Conservation (phyloP, 2,113 vertebrate species). For the Halichoeres trimaculatus region DNA sequence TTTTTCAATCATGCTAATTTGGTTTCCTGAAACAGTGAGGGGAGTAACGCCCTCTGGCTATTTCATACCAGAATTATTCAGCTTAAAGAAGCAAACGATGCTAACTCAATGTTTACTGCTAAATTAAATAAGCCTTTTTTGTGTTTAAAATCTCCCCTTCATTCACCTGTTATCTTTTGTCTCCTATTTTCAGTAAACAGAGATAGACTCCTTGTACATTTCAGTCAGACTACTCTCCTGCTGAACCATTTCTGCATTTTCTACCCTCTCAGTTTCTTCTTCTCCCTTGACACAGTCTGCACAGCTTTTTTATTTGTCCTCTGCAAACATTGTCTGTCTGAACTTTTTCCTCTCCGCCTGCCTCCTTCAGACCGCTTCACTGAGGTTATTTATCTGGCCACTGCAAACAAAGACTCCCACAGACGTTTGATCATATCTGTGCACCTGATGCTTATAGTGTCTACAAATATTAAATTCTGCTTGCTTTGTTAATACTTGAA, state of each 20-base stretch:
- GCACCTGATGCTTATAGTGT: slow-evolving; percentile 8
- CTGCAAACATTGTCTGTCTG: slow-evolving; percentile 40
- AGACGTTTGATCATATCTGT: slow-evolving; percentile 23
- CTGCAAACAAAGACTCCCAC: slow-evolving; percentile 28
- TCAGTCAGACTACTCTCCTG: slow-evolving; percentile 9
- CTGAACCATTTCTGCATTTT: background rate
- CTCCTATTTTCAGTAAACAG: slow-evolving; percentile 21
- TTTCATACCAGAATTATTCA: background rate
- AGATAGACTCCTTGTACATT: slow-evolving; percentile 13
- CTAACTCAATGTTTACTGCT: background rate
- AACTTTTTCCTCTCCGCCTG: slow-evolving; percentile 17
- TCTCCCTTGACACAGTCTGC: slow-evolving; percentile 26
- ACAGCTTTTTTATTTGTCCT: slow-evolving; percentile 37
- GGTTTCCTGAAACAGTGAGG: too few species aligned
- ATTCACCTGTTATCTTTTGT: background rate
- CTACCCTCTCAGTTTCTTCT: background rate
- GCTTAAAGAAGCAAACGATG: background rate
- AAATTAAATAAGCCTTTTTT: background rate
- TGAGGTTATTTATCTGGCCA: slow-evolving; percentile 31
- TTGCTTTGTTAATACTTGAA: too few species aligned
- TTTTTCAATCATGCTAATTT: background rate
- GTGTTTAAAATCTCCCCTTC: slow-evolving; percentile 7
- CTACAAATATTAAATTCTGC: slow-evolving; percentile 1
- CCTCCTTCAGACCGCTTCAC: slow-evolving; percentile 9
- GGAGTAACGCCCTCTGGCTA: background rate